Evolutionary conservation across 92 coral and sea anemone genomes (phyloP), one percentile per base, ranked within the genome.

Genomic region (Epizoanthus stellaris): DNA sequence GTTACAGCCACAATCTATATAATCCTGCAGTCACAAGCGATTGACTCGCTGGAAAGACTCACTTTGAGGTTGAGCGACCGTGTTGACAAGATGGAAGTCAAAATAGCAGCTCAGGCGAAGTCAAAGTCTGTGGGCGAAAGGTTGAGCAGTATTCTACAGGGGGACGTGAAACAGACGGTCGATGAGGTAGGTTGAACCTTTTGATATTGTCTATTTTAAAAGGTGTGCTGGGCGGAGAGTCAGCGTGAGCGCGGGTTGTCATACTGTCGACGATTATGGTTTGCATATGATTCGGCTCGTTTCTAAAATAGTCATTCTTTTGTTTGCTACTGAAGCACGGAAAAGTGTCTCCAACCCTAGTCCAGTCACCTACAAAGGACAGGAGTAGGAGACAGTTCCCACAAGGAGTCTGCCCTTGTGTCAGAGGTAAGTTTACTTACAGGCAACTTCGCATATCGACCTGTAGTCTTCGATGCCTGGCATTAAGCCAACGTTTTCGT

Each of bases 21-120:
- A 40, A 61, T 79, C 70, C 65, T 79, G 83, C 98, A 94, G 89
- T 89, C 95, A 20, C 84, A 77, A 13, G 90, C 89, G 69, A 80
- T 93, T 40, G 91, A 89, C 49, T 83, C 91, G 61, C 85, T 93
- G 56, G 97, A 93, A 87, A 83, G 85, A 30, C 81, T 87, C 56
- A 80, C 85, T 60, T 65, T 76, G 68, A 75, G 77, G 16, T 87
- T 94, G 76, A 61, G 67, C 72, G 86, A 83, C 30, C 93, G 92
- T 58, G 89, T 94, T 63, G 82, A 76, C 79, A 87, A 64, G 79
- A 72, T 91, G 86, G 91, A 91, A 81, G 23, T 60, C 83, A 85
- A 76, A 60, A 86, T 89, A 70, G 85, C 95, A 80, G 91, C 95
- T 84, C 77, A 70, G 79, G 61, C 68, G 53, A 38, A 76, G 67